phyloP scores from a whole-genome alignment of 2,113 vertebrate genomes.

The Coptodon bakossiorum region DNA sequence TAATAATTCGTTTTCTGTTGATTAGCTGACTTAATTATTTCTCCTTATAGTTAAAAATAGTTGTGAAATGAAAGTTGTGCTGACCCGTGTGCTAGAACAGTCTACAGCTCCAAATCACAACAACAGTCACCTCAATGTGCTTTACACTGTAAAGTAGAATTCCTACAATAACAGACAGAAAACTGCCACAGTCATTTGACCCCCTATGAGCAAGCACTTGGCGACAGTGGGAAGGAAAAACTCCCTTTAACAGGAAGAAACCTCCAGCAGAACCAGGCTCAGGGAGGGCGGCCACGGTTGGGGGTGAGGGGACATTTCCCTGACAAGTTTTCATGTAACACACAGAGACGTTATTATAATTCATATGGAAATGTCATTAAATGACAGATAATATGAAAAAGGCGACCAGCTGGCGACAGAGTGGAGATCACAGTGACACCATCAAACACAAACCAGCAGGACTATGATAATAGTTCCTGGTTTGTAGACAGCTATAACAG shows the following conservation, averaged over 20 bases:
- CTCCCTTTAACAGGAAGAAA: background rate
- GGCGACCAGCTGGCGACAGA: background rate
- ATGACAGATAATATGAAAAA: background rate
- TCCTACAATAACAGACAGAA: background rate
- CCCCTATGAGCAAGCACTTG: background rate
- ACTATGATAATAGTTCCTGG: background rate
- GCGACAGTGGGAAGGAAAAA: background rate
- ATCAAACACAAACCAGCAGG: background rate
- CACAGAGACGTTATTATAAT: background rate
- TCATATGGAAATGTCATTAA: background rate
- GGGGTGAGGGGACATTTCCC: background rate
- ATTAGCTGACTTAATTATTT: background rate
- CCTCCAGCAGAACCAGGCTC: background rate
- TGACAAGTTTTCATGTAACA: background rate
- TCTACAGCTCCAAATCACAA: background rate
- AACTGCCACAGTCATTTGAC: rapidly evolving
- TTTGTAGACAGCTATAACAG: background rate
- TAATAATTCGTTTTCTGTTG: background rate
- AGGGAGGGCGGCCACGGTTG: background rate
- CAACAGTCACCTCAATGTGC: background rate
- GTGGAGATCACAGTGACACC: background rate
- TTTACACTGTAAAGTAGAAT: background rate
- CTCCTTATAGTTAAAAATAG: background rate
- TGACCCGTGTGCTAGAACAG: background rate
- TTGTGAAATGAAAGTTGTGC: background rate